Evolutionary conservation across 2,113 vertebrate genomes (phyloP), one percentile per base, ranked within the genome.

Genomic region (Antechinus flavipes): DNA sequence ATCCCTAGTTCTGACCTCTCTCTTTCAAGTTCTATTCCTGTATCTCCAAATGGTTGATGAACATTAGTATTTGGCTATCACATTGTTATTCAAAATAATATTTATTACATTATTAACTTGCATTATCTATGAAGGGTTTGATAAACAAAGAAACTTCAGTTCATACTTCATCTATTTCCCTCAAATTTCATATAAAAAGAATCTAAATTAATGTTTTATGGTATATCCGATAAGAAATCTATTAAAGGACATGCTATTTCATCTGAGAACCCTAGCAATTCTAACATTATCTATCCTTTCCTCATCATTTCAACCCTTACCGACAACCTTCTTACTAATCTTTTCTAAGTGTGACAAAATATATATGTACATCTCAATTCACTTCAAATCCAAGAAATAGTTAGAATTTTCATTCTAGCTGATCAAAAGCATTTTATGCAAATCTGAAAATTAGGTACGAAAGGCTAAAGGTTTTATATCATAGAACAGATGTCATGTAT

Each of bases 231-330:
- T 53, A 93, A 90, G n/a, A 84, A 30, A 91, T 8, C 1, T 2
- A 91, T n/a, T 56, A 94, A 93, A 23, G 93, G 16, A 91, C 93
- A 89, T 1, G 16, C 90, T 10, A 84, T 58, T 92, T 95, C 93
- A 95, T 89, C 94, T 26, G 9, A 90, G 94, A 84, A 95, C 84
- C 90, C 68, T 96, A 35, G 35, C 91, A 26, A 47, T 54, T 46
- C 35, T 49, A 92, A 91, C 19, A 96, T 54, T 92, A 61, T 94
- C 91, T 93, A 42, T 91, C 91, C 92, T 92, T 95, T 49, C 94
- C 92, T 25, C 58, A 25, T 90, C 23, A 30, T 95, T 96, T 61
- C 46, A 50, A 90, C 92, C 46, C 47, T 91, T 61, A 22, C 23
- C 54, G 27, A 11, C 26, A 30, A 61, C 3, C 19, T 25, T 5